Conservation (phyloP, 2,797 vertebrate species). For the Halcyon chelicuti region DNA sequence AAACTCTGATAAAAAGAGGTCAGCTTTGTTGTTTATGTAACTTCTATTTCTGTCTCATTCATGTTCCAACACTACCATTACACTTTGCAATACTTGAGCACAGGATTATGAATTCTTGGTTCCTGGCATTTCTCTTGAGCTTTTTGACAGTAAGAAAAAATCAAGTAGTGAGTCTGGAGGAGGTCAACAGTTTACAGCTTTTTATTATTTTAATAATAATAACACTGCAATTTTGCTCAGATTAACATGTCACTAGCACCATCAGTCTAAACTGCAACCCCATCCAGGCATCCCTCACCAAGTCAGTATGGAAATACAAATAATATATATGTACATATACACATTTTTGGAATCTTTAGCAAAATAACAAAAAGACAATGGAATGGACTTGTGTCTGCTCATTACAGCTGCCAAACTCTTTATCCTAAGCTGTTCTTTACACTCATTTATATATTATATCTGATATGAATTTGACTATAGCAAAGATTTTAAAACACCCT, state of each 20-base stretch:
- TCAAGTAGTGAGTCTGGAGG: neutral
- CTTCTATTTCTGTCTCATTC: slow-evolving; percentile 65
- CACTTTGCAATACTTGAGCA: slow-evolving; percentile 32
- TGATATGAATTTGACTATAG: neutral
- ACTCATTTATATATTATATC: accelerated
- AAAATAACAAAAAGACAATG: neutral
- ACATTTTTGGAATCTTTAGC: neutral
- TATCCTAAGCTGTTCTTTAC: neutral
- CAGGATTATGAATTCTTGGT: slow-evolving; percentile 37
- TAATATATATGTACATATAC: neutral
- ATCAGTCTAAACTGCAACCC: neutral
- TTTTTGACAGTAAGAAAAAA: slow-evolving; percentile 36
- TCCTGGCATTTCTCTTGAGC: slow-evolving; percentile 48
- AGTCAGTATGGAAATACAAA: neutral
- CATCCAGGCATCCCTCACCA: neutral
- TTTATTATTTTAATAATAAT: slow-evolving; percentile 20
- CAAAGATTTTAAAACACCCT: neutral
- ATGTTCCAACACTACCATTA: slow-evolving; percentile 3
- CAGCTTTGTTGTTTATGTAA: slow-evolving; percentile 37
- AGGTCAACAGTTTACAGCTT: slow-evolving; percentile 14
- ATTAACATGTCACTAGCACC: neutral
- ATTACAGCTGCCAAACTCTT: neutral
- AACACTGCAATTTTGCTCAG: neutral
- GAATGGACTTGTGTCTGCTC: neutral
- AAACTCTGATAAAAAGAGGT: slow-evolving; percentile 57